Percentiles rank a stretch among this genome's conserved stretches.
Evolutionary conservation across 2,888 invertebrate species (phyloP).

Genomic region (Tachina fera): DNA sequence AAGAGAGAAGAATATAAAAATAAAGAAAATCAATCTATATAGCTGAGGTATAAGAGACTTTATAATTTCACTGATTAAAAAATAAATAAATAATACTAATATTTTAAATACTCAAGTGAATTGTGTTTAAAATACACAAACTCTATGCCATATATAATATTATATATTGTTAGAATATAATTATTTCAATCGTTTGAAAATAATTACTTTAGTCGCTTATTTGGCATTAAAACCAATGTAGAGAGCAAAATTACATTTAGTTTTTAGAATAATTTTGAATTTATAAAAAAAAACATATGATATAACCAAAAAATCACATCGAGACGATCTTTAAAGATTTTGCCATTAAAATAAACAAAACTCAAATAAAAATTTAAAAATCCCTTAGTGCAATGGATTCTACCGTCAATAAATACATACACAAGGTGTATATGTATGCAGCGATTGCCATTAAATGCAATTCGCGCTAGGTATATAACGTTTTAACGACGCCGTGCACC

Average conservation of each 20-base stretch:
- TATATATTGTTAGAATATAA: background rate
- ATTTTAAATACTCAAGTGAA: conserved; percentile 61
- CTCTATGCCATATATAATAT: conserved; percentile 1
- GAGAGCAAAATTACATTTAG: background rate
- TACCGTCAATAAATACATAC: too few species aligned
- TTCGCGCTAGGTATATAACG: too few species aligned
- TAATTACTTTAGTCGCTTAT: background rate
- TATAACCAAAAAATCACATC: too few species aligned
- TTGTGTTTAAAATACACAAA: conserved; percentile 20
- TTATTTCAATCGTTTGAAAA: background rate
- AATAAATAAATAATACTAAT: too few species aligned
- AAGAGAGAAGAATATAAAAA: background rate
- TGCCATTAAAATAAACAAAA: too few species aligned
- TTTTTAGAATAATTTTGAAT: background rate
- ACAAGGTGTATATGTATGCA: too few species aligned
- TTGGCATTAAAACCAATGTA: background rate
- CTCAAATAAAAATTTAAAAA: too few species aligned
- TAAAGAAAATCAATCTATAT: conserved; percentile 14
- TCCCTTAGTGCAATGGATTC: too few species aligned
- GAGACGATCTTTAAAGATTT: too few species aligned
- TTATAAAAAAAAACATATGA: background rate
- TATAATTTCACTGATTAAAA: conserved; percentile 55
- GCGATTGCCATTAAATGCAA: too few species aligned
- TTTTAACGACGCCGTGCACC: too few species aligned
- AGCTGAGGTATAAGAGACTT: conserved; percentile 56